Base-by-base conservation (phyloP, 2,113 vertebrate species). In the Pedetes capensis region DNA sequence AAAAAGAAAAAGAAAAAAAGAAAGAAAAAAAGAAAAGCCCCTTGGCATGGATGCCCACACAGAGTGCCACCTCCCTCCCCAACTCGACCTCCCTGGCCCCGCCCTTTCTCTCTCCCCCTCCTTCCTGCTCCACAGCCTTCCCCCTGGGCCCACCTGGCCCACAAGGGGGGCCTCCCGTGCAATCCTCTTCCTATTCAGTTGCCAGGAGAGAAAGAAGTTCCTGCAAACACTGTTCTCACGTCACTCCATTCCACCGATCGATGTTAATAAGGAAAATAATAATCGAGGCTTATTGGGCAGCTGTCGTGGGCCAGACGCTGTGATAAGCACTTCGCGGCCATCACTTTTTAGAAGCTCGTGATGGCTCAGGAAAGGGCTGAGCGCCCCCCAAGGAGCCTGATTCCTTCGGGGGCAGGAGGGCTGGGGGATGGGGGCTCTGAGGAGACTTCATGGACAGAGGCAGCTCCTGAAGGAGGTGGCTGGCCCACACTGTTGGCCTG, bases 401-500 rank as follows among this genome's bases (percentile, higher is more conserved):
- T 7, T 66, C 51, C 51, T n/a, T 55, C 5, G 0, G 2, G 2
- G 51, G 17, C 13, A 17, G 7, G 53, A 2, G 25, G 0, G 6
- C 16, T 0, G 4, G 3, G 29, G 47, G 13, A 18, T 10, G 18
- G 55, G 13, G 44, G 16, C 66, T 39, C 47, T 0, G 5, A 23
- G 51, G 55, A 2, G 34, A 51, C 71, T 42, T 63, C 13, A 3
- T 5, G 1, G 49, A 53, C 39, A 20, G 39, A 22, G 2, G 69
- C 47, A 88, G 69, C 32, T 53, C 34, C 18, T 10, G 2, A 17
- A 29, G 63, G 39, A 27, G 9, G 11, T 6, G 3, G 42, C 3
- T 25, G 42, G 11, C 80, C 13, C 6, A 13, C 0, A 0, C 3
- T 3, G 5, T 2, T 10, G 10, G 37, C 25, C 42, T 0, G 12